Evolutionary conservation across 2,797 vertebrate genomes (phyloP).

Genomic region (Phaenicophaeus curvirostris): DNA sequence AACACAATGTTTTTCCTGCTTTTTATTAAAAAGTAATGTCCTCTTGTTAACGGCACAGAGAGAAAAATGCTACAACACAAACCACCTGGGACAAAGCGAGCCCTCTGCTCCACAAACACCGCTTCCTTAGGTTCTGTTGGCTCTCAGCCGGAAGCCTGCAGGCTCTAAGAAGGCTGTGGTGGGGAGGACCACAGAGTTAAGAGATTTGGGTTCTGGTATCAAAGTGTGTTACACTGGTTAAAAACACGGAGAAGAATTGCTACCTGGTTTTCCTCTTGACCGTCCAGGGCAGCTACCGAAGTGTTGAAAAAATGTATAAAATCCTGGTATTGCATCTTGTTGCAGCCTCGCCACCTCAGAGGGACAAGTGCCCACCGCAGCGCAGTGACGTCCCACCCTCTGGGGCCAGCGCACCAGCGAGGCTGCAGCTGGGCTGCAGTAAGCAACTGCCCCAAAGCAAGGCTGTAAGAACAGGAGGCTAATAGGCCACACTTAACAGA

Average conservation of each 20-base stretch:
- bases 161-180: not conserved
- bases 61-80: constrained; percentile 74
- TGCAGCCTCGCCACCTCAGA: not conserved
- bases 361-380: not conserved
- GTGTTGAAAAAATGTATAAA: constrained; percentile 1
- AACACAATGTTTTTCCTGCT: constrained; percentile 34
- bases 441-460: not conserved
- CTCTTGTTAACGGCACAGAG: constrained; percentile 76
- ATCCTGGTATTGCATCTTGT: not conserved
- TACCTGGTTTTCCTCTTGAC: not conserved
- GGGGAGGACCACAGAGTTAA: not conserved
- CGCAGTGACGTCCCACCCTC: not conserved
- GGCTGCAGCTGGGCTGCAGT: not conserved
- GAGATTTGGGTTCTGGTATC: constrained; percentile 42
- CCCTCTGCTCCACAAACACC: constrained; percentile 31
- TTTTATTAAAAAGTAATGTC: constrained; percentile 81
- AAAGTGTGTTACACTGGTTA: constrained; percentile 55
- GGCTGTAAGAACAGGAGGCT: not conserved
- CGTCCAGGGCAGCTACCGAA: not conserved
- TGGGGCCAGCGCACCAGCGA: not conserved
- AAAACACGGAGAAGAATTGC: constrained; percentile 19
- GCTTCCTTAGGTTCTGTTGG: not conserved
- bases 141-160: not conserved
- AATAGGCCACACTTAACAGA: not conserved
- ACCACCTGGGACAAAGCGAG: constrained; percentile 72